Percentiles rank a stretch among this genome's conserved stretches.
Evolutionary conservation across 1,140 invertebrate genomes (phyloP).

Genomic region (Brachionus calyciflorus): DNA sequence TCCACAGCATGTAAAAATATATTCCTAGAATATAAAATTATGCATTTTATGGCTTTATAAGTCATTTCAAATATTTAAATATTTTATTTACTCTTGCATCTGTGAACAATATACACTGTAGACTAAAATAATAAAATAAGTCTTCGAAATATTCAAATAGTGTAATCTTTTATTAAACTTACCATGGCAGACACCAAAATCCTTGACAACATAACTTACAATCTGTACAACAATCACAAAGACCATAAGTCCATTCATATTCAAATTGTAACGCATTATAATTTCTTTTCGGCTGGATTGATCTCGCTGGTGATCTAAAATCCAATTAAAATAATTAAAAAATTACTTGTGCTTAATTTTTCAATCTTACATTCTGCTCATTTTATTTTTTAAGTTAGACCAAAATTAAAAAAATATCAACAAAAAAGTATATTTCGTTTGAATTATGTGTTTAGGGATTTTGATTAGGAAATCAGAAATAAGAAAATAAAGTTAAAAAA

Average conservation of each 20-base stretch:
- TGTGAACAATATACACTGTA: constrained; percentile 26
- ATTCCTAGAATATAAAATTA: neutral
- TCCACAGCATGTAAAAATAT: neutral
- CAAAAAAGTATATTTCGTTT: too few relatives aligned
- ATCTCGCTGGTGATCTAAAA: neutral
- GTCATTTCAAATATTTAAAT: neutral
- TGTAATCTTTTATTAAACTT: neutral
- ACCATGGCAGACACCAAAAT: constrained; percentile 24
- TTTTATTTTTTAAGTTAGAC: neutral
- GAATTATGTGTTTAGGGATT: too few relatives aligned
- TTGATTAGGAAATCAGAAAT: too few relatives aligned
- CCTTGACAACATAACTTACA: constrained; percentile 16
- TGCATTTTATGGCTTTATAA: neutral
- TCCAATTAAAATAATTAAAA: neutral
- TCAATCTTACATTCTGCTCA: neutral
- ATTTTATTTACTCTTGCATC: constrained; percentile 9
- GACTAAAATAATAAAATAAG: neutral
- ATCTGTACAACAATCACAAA: constrained; percentile 24
- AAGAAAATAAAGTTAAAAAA: too few relatives aligned
- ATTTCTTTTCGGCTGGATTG: neutral
- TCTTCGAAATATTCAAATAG: neutral
- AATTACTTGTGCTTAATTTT: neutral
- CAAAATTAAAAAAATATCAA: too few relatives aligned
- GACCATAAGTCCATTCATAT: constrained; percentile 21
- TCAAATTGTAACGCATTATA: neutral